Conservation (phyloP, 2,797 vertebrate genomes). For the Eulemur albifrons region DNA sequence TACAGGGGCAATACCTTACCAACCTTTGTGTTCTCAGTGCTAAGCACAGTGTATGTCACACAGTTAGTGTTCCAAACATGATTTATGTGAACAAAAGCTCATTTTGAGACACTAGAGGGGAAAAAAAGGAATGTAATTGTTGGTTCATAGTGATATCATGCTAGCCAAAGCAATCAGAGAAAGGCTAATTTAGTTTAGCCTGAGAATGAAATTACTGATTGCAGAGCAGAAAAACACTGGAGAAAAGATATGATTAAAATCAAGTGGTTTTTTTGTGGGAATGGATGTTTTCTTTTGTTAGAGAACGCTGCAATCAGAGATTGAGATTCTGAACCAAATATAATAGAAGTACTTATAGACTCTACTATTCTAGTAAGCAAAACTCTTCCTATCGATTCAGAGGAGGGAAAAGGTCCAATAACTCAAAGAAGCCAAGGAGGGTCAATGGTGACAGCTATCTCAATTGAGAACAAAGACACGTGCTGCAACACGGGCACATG, state of each 20-base stretch:
- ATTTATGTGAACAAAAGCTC: neutral
- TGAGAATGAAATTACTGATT: conserved; percentile 30
- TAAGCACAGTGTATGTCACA: neutral
- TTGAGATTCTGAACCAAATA: neutral
- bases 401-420: neutral
- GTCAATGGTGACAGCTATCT: neutral
- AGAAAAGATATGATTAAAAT: conserved; percentile 11
- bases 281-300: conserved; percentile 14
- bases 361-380: neutral
- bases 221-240: neutral
- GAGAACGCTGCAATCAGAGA: neutral
- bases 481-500: too few relatives aligned
- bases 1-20: neutral
- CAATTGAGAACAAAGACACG: accelerated
- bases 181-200: conserved; percentile 30
- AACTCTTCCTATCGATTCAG: neutral
- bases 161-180: neutral
- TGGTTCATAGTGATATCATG: neutral
- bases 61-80: neutral
- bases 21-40: neutral
- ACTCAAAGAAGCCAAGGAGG: neutral
- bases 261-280: neutral
- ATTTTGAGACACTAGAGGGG: conserved; percentile 5
- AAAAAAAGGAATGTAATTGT: neutral
- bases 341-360: neutral